Conservation (phyloP, 2,888 invertebrate species). For the Hylaea fasciaria region DNA sequence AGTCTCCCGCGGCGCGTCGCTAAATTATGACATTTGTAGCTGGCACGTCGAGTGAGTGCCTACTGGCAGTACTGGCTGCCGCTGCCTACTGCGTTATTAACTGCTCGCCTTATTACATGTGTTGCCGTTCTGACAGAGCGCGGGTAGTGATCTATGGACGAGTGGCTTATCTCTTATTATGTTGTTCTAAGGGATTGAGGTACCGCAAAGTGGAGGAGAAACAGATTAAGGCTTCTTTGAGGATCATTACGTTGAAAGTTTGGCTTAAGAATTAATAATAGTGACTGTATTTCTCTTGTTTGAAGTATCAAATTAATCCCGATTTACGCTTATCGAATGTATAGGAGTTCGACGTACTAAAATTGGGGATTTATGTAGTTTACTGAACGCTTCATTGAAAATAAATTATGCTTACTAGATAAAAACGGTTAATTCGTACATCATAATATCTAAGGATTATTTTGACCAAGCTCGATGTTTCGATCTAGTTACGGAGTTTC, state of each 20-base stretch:
- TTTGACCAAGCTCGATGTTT: no score
- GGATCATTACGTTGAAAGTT: neutral
- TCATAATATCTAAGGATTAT: no score
- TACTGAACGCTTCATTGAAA: no score
- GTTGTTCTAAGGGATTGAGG: slow-evolving; percentile 11
- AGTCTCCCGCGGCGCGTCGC: slow-evolving; percentile 37
- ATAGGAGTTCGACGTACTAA: no score
- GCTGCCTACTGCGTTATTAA: slow-evolving; percentile 57
- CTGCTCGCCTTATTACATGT: slow-evolving; percentile 32
- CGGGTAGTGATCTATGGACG: slow-evolving; percentile 7
- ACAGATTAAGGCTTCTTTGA: slow-evolving; percentile 4
- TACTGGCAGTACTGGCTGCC: slow-evolving; percentile 30
- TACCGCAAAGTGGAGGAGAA: neutral
- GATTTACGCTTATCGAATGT: no score
- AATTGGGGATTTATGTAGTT: no score
- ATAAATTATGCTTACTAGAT: no score
- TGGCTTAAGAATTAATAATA: no score
- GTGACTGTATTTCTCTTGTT: no score
- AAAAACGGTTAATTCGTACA: no score
- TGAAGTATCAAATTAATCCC: no score
- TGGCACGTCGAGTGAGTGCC: slow-evolving; percentile 52
- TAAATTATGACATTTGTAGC: slow-evolving; percentile 72
- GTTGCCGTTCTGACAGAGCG: slow-evolving; percentile 17
- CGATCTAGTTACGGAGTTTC: no score
- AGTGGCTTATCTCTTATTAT: slow-evolving; percentile 18